Evolutionary conservation across 2,888 invertebrate species (phyloP).

Genomic region (Pseudococcus viburni): DNA sequence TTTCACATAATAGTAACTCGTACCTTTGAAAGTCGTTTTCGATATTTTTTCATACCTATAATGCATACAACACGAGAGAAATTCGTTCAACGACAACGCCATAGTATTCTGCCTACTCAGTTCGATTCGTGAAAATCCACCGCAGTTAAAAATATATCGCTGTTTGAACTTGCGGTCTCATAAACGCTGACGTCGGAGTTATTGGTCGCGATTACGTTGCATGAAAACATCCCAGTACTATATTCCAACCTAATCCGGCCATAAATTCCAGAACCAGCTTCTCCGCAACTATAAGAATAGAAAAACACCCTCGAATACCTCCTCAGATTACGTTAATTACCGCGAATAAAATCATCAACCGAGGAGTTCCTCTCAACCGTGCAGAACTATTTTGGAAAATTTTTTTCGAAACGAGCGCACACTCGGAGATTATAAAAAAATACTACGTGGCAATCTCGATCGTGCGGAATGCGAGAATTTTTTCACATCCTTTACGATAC

Average conservation of each 20-base stretch:
- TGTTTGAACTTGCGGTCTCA: neutral
- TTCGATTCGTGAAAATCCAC: neutral
- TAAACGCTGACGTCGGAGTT: constrained; percentile 17
- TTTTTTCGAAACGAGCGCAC: neutral
- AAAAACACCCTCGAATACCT: neutral
- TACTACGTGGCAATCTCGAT: neutral
- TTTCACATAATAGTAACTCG: constrained; percentile 17
- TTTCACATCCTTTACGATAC: neutral
- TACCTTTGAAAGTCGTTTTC: neutral
- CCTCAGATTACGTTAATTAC: neutral
- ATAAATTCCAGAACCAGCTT: neutral
- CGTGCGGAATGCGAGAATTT: neutral
- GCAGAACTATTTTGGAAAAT: neutral
- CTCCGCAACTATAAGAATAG: neutral
- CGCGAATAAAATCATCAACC: neutral
- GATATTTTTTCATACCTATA: neutral
- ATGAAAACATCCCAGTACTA: constrained; percentile 7
- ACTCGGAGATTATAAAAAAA: neutral
- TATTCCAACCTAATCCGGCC: neutral
- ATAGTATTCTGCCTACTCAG: neutral
- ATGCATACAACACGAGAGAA: neutral
- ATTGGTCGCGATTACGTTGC: neutral
- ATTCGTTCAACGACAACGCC: neutral
- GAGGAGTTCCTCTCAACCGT: neutral
- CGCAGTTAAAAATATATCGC: neutral